Percentiles rank a stretch among this genome's conserved stretches.
phyloP scores from a whole-genome alignment of 2,113 vertebrate species.

The Atractosteus spatula region DNA sequence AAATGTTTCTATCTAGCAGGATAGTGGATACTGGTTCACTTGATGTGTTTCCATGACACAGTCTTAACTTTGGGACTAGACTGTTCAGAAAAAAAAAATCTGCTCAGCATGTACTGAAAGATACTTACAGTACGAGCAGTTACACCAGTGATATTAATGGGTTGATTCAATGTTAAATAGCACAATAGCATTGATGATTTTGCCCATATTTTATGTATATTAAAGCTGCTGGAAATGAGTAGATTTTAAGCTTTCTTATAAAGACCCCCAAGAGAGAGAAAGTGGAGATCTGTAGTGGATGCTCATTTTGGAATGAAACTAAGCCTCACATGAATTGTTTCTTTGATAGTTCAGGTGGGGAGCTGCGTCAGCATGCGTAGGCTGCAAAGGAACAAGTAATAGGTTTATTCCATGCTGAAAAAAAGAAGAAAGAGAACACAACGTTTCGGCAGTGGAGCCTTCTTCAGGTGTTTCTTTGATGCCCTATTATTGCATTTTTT shows the following conservation, averaged over 20 bases:
- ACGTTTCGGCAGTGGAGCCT: too few relatives aligned
- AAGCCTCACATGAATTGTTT: too few relatives aligned
- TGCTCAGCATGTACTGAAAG: neutral
- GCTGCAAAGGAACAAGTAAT: too few relatives aligned
- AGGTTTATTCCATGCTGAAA: too few relatives aligned
- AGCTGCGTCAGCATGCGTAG: too few relatives aligned
- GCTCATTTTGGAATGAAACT: too few relatives aligned
- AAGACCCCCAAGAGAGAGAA: slow-evolving; percentile 20
- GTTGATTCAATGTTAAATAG: slow-evolving; percentile 34
- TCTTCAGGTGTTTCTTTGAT: too few relatives aligned
- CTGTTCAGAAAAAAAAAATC: neutral
- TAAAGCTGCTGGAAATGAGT: slow-evolving; percentile 37
- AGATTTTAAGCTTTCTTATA: slow-evolving; percentile 49
- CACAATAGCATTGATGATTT: slow-evolving; percentile 37
- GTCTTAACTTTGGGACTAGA: neutral
- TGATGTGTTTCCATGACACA: neutral
- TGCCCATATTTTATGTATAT: slow-evolving; percentile 42
- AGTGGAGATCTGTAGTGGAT: too few relatives aligned
- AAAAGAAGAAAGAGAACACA: too few relatives aligned
- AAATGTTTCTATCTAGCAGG: too few relatives aligned
- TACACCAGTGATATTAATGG: slow-evolving; percentile 14
- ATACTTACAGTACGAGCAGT: slow-evolving; percentile 7
- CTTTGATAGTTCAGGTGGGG: too few relatives aligned
- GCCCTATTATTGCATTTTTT: too few relatives aligned
- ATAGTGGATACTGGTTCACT: neutral